These are phyloP conservation scores for Diloba caeruleocephala DNA, from an alignment of 2,888 invertebrate genomes.

Conservation along the genomic window DNA sequence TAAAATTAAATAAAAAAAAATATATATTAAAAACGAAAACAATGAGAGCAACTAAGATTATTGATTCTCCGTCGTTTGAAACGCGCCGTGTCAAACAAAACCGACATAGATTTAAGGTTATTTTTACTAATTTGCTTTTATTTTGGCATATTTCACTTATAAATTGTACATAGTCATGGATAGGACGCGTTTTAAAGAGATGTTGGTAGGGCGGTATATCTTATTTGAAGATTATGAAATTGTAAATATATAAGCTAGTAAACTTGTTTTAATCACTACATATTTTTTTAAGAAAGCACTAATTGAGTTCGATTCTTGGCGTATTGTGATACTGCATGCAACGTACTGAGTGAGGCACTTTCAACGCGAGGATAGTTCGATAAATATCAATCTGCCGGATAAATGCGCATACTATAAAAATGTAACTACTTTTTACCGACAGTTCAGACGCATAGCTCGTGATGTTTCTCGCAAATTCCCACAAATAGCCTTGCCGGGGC, in stretches of 20 bases:
- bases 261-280: constrained; percentile 84
- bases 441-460: constrained; percentile 22
- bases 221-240: constrained; percentile 60
- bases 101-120: constrained; percentile 59
- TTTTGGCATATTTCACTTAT: constrained; percentile 59
- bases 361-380: constrained; percentile 15
- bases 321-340: constrained; percentile 65
- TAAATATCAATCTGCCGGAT: constrained; percentile 27
- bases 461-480: constrained; percentile 22
- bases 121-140: constrained; percentile 53
- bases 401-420: constrained; percentile 9
- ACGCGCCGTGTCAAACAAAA: constrained; percentile 51
- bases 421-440: constrained; percentile 16
- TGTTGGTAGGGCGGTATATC: constrained; percentile 51
- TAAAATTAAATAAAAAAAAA: constrained; percentile 55
- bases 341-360: constrained; percentile 21
- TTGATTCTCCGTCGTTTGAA: constrained; percentile 60
- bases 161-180: constrained; percentile 74
- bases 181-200: constrained; percentile 50
- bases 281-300: constrained; percentile 83
- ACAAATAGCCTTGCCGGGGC: constrained; percentile 16
- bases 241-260: constrained; percentile 80
- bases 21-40: constrained; percentile 63
- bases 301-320: constrained; percentile 59
- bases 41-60: constrained; percentile 68